These are phyloP conservation scores for Bradypodion pumilum DNA, from an alignment of 2,797 vertebrate genomes.

Conservation along the genomic window DNA sequence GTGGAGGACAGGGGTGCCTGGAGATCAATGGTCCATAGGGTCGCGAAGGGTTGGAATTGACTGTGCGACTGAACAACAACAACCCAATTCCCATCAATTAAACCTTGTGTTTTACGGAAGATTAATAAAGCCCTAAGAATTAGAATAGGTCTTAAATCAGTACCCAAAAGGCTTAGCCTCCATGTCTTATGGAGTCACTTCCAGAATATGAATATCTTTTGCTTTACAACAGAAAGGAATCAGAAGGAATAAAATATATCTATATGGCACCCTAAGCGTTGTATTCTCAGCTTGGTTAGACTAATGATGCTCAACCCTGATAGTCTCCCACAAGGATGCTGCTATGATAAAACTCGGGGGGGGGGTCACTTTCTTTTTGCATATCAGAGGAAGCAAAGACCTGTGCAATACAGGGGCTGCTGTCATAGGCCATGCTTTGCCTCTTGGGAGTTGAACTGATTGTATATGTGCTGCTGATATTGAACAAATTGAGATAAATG, in stretches of 20 bases:
- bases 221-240: background rate
- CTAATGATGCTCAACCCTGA: background rate
- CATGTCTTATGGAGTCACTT: constrained; percentile 1
- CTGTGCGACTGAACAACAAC: no score
- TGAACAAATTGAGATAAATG: constrained; percentile 2
- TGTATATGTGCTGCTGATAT: background rate
- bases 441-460: background rate
- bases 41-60: no score
- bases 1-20: no score
- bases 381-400: background rate
- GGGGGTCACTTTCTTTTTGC: background rate
- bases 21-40: no score
- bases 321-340: constrained; percentile 5
- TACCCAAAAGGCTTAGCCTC: background rate
- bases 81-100: constrained; percentile 5
- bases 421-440: background rate
- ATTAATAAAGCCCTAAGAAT: background rate
- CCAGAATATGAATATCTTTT: background rate
- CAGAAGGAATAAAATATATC: constrained; percentile 20
- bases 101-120: constrained; percentile 29
- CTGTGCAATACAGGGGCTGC: background rate
- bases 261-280: background rate
- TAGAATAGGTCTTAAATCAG: constrained; percentile 3
- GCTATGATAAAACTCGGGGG: constrained; percentile 20
- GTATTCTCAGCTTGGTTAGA: constrained; percentile 2